phyloP scores from a whole-genome alignment of 2,797 vertebrate species.

The Peromyscus attwateri region DNA sequence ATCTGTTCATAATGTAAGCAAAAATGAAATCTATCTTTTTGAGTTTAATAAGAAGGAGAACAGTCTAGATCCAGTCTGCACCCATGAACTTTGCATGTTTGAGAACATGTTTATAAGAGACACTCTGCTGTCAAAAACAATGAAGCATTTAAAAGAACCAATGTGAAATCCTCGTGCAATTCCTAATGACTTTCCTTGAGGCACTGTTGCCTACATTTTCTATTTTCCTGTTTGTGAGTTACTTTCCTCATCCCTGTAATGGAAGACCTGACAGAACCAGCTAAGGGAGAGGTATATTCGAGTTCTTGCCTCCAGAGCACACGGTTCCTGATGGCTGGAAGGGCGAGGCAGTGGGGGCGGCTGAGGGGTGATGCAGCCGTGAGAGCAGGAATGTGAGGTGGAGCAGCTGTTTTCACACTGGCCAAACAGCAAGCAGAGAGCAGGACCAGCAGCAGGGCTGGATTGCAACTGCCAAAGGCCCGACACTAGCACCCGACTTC shows the following conservation, averaged over 20 bases:
- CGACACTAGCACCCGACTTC: neutral
- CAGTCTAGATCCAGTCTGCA: neutral
- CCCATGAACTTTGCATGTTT: neutral
- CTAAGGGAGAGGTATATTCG: neutral
- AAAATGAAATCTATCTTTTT: slow-evolving; percentile 37
- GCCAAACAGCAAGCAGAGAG: neutral
- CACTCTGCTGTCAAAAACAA: neutral
- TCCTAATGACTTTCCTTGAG: slow-evolving; percentile 18
- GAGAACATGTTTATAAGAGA: neutral
- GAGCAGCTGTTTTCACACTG: neutral
- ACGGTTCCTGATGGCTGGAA: neutral
- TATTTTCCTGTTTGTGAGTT: neutral
- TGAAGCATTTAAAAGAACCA: neutral
- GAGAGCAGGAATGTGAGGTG: too few relatives aligned
- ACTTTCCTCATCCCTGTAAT: neutral
- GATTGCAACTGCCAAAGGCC: neutral
- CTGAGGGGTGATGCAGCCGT: too few relatives aligned
- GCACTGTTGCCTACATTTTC: neutral
- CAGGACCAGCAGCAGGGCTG: neutral
- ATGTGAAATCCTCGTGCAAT: slow-evolving; percentile 6
- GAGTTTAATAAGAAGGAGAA: neutral
- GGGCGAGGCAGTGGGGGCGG: neutral
- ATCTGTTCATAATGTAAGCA: neutral
- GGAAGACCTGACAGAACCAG: neutral
- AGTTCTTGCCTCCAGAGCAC: neutral